phyloP scores from a whole-genome alignment of 2,113 vertebrate species.

The Protomyctophum bolini region DNA sequence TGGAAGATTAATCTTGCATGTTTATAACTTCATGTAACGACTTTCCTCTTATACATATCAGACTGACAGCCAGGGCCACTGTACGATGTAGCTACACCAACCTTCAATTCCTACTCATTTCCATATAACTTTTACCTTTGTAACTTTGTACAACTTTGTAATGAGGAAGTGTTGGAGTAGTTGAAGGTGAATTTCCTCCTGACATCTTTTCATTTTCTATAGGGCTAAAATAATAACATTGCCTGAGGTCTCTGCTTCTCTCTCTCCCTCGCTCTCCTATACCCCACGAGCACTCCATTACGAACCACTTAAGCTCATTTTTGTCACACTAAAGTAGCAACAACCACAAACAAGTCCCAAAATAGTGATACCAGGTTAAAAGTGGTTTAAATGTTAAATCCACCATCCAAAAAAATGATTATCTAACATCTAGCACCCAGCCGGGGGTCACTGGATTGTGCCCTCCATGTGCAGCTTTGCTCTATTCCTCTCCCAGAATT shows the following conservation, averaged over 20 bases:
- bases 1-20: too few relatives aligned
- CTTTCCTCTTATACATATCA: too few relatives aligned
- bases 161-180: too few relatives aligned
- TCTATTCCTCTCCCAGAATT: constrained; percentile 51
- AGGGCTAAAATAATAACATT: constrained; percentile 1
- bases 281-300: constrained; percentile 1
- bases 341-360: not conserved
- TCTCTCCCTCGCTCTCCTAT: not conserved
- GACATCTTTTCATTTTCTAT: not conserved
- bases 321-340: not conserved
- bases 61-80: too few relatives aligned
- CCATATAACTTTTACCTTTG: too few relatives aligned
- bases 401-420: constrained; percentile 4
- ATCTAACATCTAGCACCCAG: not conserved
- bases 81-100: too few relatives aligned
- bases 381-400: not conserved
- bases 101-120: too few relatives aligned
- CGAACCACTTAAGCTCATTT: not conserved
- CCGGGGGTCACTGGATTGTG: constrained; percentile 13
- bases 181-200: not conserved
- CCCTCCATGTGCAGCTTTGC: not conserved
- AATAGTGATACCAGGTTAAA: not conserved
- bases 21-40: too few relatives aligned
- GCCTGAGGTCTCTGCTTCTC: not conserved
- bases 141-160: too few relatives aligned